These are phyloP conservation scores for Podarcis siculus DNA, from an alignment of 2,797 vertebrate species.

Conservation along the genomic window DNA sequence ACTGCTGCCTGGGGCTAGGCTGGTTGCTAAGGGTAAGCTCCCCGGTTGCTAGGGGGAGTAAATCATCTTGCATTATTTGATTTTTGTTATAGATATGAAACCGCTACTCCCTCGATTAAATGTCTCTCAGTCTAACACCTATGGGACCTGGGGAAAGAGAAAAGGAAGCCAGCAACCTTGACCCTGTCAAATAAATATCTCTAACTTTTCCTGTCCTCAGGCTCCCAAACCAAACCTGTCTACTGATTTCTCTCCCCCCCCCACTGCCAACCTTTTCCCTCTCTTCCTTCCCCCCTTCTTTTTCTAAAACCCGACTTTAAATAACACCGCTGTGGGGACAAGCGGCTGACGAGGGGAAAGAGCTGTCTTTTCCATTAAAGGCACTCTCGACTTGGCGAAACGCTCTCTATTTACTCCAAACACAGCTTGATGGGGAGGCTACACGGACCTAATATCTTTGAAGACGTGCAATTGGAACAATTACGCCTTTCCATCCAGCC, in stretches of 20 bases:
- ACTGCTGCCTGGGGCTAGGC: conserved; percentile 96
- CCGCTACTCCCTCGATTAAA: conserved; percentile 99
- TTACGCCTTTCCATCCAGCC: conserved; percentile 53
- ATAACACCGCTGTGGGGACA: conserved; percentile 88
- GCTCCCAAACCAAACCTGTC: conserved; percentile 89
- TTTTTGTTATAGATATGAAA: conserved; percentile 99
- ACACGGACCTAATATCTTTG: conserved; percentile 73
- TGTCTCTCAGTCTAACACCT: conserved; percentile 99
- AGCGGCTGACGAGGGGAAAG: conserved; percentile 81
- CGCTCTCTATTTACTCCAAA: conserved; percentile 78
- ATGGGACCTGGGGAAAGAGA: conserved; percentile 93
- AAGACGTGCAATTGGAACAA: conserved; percentile 63
- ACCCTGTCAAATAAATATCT: conserved; percentile 99
- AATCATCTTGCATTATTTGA: conserved; percentile 99
- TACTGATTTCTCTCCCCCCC: conserved; percentile 79
- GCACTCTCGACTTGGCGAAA: conserved; percentile 79
- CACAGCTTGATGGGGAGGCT: conserved; percentile 79
- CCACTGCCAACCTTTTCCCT: neutral
- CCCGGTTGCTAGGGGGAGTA: conserved; percentile 99
- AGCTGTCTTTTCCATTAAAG: conserved; percentile 78
- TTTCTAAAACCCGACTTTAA: conserved; percentile 83
- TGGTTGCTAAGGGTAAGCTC: conserved; percentile 99
- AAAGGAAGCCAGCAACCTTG: conserved; percentile 92
- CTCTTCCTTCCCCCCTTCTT: conserved; percentile 61
- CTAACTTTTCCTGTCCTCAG: conserved; percentile 93